Evolutionary conservation across 2,797 vertebrate species (phyloP).

Genomic region (Chelidonichthys spinosus): DNA sequence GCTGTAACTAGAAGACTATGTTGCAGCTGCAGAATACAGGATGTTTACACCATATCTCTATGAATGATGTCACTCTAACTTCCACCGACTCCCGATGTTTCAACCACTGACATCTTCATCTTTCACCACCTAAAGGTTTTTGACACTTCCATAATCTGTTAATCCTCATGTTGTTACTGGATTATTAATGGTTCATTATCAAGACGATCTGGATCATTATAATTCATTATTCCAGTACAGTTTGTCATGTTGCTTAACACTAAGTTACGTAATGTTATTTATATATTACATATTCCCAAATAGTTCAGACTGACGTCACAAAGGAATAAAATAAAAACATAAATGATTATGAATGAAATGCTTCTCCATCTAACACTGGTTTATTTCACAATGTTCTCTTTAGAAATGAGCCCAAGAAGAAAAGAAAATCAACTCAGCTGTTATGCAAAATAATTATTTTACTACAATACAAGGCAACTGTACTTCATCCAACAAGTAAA

Average conservation of each 20-base stretch:
- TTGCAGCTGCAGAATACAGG: not conserved
- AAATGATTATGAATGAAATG: not conserved
- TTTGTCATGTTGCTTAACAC: not conserved
- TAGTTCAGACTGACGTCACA: not conserved
- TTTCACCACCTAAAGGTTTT: not conserved
- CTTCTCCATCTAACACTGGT: not conserved
- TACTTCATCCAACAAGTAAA: conserved; percentile 54
- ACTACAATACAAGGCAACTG: conserved; percentile 62
- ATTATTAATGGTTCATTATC: not conserved
- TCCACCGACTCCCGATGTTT: not conserved
- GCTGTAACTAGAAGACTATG: not conserved
- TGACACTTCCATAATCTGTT: not conserved
- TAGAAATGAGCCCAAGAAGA: not conserved
- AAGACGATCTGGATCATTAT: no score
- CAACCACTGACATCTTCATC: no score
- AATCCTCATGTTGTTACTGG: not conserved
- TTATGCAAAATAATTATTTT: conserved; percentile 83
- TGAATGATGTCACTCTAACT: not conserved
- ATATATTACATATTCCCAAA: not conserved
- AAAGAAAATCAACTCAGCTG: conserved; percentile 32
- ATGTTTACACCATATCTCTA: not conserved
- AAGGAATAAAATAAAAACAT: not conserved
- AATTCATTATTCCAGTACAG: not conserved
- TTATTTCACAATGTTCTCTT: not conserved
- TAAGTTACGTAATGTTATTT: not conserved